phyloP scores from a whole-genome alignment of 2,113 vertebrate species.

The Phalacrocorax brasilianus region DNA sequence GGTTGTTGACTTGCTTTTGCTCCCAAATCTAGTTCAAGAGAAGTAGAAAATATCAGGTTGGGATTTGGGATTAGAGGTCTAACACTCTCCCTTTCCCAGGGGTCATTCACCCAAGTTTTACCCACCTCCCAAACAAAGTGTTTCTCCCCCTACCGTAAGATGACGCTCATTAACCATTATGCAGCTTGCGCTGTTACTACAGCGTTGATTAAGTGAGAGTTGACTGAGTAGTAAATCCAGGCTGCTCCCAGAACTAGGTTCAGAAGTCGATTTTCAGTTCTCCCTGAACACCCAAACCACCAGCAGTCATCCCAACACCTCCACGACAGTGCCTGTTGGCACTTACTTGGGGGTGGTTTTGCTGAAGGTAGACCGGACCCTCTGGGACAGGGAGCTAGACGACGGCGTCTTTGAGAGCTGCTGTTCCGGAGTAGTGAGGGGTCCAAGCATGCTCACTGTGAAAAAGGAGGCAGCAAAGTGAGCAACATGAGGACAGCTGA shows the following conservation, averaged over 20 bases:
- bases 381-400: slow-evolving; percentile 91
- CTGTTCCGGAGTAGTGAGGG: slow-evolving; percentile 92
- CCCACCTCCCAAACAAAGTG: not conserved
- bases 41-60: not conserved
- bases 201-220: not conserved
- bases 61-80: not conserved
- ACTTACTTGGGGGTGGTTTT: slow-evolving; percentile 89
- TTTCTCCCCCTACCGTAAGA: not conserved
- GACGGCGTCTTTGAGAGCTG: slow-evolving; percentile 91
- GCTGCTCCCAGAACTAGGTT: not conserved
- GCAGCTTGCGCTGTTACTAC: not conserved
- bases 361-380: slow-evolving; percentile 85
- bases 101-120: too few relatives aligned
- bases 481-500: not conserved
- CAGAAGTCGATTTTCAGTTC: not conserved
- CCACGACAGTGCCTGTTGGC: rapidly evolving
- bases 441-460: slow-evolving; percentile 91
- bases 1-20: slow-evolving; percentile 87
- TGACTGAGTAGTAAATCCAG: rapidly evolving
- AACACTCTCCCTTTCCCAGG: rapidly evolving
- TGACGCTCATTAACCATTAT: rapidly evolving
- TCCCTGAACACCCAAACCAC: not conserved
- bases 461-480: not conserved
- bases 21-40: slow-evolving; percentile 84
- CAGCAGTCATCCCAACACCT: not conserved